Conservation (phyloP, 2,113 vertebrate genomes). For the Vidua macroura region DNA sequence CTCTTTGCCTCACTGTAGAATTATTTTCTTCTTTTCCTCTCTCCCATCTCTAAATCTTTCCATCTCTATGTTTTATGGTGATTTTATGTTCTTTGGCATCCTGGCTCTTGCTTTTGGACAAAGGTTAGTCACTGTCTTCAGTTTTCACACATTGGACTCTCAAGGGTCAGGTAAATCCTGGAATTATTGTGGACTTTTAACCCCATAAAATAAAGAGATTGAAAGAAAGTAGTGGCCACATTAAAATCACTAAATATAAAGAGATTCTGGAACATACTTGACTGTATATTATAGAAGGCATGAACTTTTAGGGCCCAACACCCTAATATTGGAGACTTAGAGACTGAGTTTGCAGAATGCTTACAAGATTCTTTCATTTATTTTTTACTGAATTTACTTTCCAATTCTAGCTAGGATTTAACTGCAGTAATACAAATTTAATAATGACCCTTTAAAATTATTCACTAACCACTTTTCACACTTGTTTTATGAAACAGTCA, state of each 20-base stretch:
- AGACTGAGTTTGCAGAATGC: background rate
- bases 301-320: background rate
- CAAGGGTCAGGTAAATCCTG: background rate
- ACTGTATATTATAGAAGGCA: background rate
- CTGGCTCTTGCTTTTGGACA: background rate
- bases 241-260: background rate
- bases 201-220: background rate
- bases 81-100: background rate
- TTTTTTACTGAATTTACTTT: background rate
- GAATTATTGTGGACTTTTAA: background rate
- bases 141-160: background rate
- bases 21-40: background rate
- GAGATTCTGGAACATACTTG: background rate
- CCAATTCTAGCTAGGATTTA: background rate
- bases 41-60: background rate
- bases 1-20: background rate
- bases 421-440: background rate
- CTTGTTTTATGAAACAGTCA: constrained; percentile 42
- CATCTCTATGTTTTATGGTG: background rate
- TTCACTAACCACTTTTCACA: constrained; percentile 42
- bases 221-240: background rate
- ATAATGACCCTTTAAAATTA: constrained; percentile 17
- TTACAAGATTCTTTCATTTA: background rate
- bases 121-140: background rate
- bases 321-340: background rate